Conservation (phyloP, 2,113 vertebrate genomes). For the Apteryx owenii region DNA sequence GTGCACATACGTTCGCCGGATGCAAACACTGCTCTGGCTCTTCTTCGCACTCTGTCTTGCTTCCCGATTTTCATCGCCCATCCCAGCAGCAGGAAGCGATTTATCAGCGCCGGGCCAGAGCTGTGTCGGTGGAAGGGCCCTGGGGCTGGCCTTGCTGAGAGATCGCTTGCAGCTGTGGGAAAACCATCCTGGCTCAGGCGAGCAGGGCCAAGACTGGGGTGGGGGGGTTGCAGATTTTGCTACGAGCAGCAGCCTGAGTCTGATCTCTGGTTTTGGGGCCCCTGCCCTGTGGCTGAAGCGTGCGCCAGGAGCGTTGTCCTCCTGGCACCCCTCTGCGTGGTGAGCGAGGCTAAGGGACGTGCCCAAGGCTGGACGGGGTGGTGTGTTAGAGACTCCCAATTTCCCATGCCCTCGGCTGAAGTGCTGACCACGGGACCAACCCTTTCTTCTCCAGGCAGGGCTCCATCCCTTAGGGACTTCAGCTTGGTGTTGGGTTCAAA, state of each 20-base stretch:
- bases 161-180: neutral
- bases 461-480: neutral
- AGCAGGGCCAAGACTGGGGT: fast-evolving
- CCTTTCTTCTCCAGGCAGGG: neutral
- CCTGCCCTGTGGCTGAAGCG: fast-evolving
- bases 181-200: neutral
- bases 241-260: neutral
- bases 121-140: neutral
- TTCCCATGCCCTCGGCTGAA: fast-evolving
- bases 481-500: neutral
- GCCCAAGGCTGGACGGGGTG: too few species aligned
- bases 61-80: neutral
- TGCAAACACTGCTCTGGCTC: neutral
- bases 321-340: neutral
- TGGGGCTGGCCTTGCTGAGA: neutral
- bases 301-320: neutral
- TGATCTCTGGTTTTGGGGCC: neutral
- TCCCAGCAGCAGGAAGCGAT: neutral
- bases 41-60: neutral
- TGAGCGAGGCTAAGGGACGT: neutral
- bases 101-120: neutral
- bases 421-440: fast-evolving
- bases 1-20: fast-evolving
- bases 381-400: neutral
- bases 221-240: neutral